Percentiles rank a stretch among this genome's conserved stretches.
Conservation (phyloP, 1,140 invertebrate species). For the Rhysida immarginata region DNA sequence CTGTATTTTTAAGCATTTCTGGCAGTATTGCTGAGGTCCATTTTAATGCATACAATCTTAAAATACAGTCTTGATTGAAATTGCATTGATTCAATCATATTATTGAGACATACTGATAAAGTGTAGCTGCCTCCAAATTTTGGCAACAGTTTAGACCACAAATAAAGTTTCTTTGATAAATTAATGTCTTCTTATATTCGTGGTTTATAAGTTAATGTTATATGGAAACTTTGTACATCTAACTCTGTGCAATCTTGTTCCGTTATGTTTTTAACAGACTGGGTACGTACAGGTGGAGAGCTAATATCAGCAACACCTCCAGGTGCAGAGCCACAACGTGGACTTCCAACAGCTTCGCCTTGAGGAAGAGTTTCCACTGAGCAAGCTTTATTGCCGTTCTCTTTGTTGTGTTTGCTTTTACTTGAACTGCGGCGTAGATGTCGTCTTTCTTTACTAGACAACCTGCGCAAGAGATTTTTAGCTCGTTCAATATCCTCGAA, state of each 20-base stretch:
- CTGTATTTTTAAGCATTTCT: no score
- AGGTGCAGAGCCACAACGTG: constrained; percentile 2
- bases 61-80: no score
- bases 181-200: constrained; percentile 33
- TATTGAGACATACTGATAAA: no score
- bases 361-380: constrained; percentile 1
- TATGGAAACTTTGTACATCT: constrained; percentile 43
- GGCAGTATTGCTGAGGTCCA: no score
- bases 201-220: constrained; percentile 47
- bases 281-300: constrained; percentile 3
- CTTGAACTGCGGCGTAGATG: constrained; percentile 43
- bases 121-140: no score
- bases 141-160: no score
- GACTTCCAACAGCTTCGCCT: constrained; percentile 4
- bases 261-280: constrained; percentile 16
- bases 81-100: no score
- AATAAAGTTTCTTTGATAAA: no score
- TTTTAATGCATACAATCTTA: no score
- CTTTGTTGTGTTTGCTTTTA: constrained; percentile 42
- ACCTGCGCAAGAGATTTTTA: constrained; percentile 44
- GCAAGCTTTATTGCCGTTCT: constrained; percentile 22
- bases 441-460: constrained; percentile 47
- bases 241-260: constrained; percentile 39
- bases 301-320: constrained; percentile 22
- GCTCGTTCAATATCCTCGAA: constrained; percentile 39